Base-by-base conservation (phyloP, 2,888 invertebrate species). In the Galerucella nymphaeae region DNA sequence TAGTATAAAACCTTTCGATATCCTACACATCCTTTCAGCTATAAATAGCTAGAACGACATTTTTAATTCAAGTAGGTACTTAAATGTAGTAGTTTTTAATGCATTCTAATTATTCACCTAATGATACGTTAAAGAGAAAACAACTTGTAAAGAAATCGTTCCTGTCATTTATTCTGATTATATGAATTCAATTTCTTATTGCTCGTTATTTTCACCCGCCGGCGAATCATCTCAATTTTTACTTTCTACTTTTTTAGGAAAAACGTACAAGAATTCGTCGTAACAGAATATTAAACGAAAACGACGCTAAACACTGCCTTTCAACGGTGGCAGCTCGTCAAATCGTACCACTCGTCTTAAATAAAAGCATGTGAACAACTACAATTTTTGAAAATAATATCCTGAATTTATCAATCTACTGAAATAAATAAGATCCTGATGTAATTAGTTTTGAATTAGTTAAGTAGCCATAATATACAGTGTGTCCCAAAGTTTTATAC, bases 121-220 rank as follows among this genome's bases (percentile, higher is more conserved):
- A 67, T 67, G 67, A 67, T 58, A 66, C 66, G 66, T 45, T 66
- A 66, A 66, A 23, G 66, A 66, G 42, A 66, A 59, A 42, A 67
- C 58, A 45, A 14, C 57, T 58, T 67, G 41, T 67, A 59, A 30
- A 67, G 59, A 50, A 67, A 67, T 67, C 59, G 38, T 67, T 55
- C 14, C n/a, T 67, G 67, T 67, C 67, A 67, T 58, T 67, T 67
- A 67, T 30, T 67, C 65, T 65, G 65, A 65, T 65, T 65, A 65
- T 53, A 65, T 65, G 53, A 48, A 64, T 64, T 64, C 16, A 20
- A 64, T 50, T 59, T 59, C 59, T 59, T 59, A 59, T 59, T 59
- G 14, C 59, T 64, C 48, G 48, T 64, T 48, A 48, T 50, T 64
- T 64, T 64, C 9, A 64, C 45, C 50, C 38, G n/a, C 13, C 30